Evolutionary conservation across 2,888 invertebrate species (phyloP).

Genomic region (Alloplasta piceator): DNA sequence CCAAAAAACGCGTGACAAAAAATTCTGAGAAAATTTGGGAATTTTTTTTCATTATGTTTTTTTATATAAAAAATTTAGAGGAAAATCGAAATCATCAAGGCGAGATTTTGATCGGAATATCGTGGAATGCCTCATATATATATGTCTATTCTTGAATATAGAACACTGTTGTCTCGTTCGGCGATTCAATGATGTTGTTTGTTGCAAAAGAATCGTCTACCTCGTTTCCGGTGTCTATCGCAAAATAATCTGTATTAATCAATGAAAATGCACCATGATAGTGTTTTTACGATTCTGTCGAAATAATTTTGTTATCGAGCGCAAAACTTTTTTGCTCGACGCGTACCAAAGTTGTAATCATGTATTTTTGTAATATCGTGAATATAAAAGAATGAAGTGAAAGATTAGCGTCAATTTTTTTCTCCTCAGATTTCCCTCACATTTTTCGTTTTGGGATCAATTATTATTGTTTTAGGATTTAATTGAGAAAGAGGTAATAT

Average conservation of each 20-base stretch:
- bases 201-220: conserved; percentile 45
- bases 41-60: no score
- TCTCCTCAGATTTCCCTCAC: neutral
- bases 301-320: conserved; percentile 52
- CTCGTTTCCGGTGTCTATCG: conserved; percentile 25
- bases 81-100: no score
- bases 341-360: conserved; percentile 50
- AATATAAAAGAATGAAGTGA: conserved; percentile 43
- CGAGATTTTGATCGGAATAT: no score
- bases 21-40: no score
- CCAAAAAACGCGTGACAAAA: no score
- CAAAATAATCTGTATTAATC: conserved; percentile 11
- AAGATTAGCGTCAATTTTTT: neutral
- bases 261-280: conserved; percentile 1
- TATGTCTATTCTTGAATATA: conserved; percentile 15
- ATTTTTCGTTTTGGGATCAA: no score
- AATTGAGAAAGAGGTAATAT: no score
- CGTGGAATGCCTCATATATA: no score
- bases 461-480: no score
- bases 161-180: conserved; percentile 14
- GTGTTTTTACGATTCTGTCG: conserved; percentile 37
- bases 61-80: no score
- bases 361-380: conserved; percentile 63
- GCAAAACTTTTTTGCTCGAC: conserved; percentile 26
- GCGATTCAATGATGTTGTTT: conserved; percentile 36